Evolutionary conservation across 2,888 invertebrate species (phyloP).

Genomic region (Apodemia zela): DNA sequence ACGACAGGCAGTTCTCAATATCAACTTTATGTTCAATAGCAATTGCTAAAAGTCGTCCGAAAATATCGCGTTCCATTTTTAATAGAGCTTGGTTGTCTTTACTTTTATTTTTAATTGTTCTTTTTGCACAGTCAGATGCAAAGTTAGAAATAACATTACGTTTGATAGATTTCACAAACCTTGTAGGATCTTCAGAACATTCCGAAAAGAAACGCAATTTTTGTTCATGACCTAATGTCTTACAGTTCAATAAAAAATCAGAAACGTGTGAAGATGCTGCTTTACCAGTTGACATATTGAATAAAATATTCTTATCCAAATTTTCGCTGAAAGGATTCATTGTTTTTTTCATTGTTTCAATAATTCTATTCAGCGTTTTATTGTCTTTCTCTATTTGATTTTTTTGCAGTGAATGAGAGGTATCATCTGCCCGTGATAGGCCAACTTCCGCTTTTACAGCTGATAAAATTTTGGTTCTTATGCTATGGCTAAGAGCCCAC

Average conservation of each 20-base stretch:
- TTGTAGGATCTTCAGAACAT: slow-evolving; percentile 31
- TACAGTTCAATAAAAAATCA: slow-evolving; percentile 39
- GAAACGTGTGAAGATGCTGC: slow-evolving; percentile 37
- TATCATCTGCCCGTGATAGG: slow-evolving; percentile 33
- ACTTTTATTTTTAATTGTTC: slow-evolving; percentile 11
- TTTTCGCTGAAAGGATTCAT: slow-evolving; percentile 32
- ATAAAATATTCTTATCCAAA: slow-evolving; percentile 37
- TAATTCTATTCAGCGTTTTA: slow-evolving; percentile 17
- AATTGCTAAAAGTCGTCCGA: slow-evolving; percentile 32
- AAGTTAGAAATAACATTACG: slow-evolving; percentile 40
- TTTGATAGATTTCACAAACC: slow-evolving; percentile 38
- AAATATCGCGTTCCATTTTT: slow-evolving; percentile 24
- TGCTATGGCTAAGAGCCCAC: slow-evolving; percentile 41
- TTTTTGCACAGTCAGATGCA: slow-evolving; percentile 33
- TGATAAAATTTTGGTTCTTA: slow-evolving; percentile 38
- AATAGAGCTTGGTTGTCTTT: slow-evolving; percentile 3
- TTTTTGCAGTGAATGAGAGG: slow-evolving; percentile 34
- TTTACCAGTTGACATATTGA: slow-evolving; percentile 40
- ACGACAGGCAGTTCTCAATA: slow-evolving; percentile 35
- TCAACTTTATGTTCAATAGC: slow-evolving; percentile 36
- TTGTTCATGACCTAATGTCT: slow-evolving; percentile 32
- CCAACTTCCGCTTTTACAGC: slow-evolving; percentile 26
- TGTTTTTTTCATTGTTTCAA: slow-evolving; percentile 29
- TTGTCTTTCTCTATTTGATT: slow-evolving; percentile 30
- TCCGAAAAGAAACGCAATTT: slow-evolving; percentile 36